Base-by-base conservation (phyloP, 30 jellyfish, hydroid and myxozoan genomes). In the Chrysaora quinquecirrha region DNA sequence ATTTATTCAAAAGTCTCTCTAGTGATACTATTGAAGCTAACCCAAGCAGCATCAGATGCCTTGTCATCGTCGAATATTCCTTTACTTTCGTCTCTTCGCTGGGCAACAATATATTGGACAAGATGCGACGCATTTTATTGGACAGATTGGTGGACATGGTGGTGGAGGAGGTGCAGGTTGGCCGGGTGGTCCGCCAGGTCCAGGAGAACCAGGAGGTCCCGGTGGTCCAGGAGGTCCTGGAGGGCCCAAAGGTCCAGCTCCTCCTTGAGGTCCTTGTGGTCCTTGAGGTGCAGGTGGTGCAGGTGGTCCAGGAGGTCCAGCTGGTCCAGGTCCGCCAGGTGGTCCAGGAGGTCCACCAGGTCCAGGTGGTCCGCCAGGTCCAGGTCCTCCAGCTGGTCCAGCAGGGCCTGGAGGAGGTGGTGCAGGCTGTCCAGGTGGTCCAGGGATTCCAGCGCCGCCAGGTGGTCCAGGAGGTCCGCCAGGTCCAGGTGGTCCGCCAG, bases 291-390 rank as follows among this genome's bases (percentile, higher is more conserved):
- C 97, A 4, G 96, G 96, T 25, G 86, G 79, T 20, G 96, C 98
- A 31, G 96, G 96, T 32, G 98, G 97, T 78, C 98, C 98, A 35
- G 96, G 97, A 4, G 98, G 98, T 78, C 97, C 97, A 25, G 87
- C 84, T 20, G 85, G 95, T 64, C 97, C 98, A 79, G 95, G 97
- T 23, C 86, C 86, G 2, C 98, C 98, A 12, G 89, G 92, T 0
- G 89, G 95, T 32, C 97, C 98, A 56, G 90, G 81, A 29, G 81
- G 81, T 48, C 97, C 98, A 58, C 83, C 82, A 34, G 86, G 90
- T 46, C 97, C 97, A 69, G 86, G 86, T 3, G 97, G 97, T 78
- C 97, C 97, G 3, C 46, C 24, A 0, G 97, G 92, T 88, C 97
- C 97, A 52, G 97, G 97, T 62, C 94, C 95, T 48, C 97, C 97